phyloP scores from a whole-genome alignment of 2,888 invertebrate species.

The Galeruca laticollis region DNA sequence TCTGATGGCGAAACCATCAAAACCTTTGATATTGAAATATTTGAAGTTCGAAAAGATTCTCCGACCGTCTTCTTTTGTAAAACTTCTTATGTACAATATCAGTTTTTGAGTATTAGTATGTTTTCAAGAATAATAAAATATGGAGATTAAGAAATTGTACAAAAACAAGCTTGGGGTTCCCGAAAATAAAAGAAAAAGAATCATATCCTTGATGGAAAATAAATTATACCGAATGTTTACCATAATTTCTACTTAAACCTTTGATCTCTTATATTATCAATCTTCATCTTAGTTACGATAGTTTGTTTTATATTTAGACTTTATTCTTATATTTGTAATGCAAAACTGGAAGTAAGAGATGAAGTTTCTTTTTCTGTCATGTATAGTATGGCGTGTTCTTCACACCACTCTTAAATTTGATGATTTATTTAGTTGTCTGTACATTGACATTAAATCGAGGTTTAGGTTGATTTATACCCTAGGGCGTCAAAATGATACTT shows the following conservation, averaged over 20 bases:
- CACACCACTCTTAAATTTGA: neutral
- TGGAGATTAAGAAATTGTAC: neutral
- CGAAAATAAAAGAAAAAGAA: neutral
- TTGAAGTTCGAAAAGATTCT: constrained; percentile 32
- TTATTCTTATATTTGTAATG: neutral
- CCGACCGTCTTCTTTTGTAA: constrained; percentile 33
- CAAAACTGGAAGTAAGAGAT: neutral
- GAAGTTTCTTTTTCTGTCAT: neutral
- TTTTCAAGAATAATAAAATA: constrained; percentile 2
- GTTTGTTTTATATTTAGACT: constrained; percentile 9
- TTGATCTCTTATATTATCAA: constrained; percentile 3
- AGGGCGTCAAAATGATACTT: too few species aligned
- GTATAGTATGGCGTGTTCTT: neutral
- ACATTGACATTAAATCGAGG: too few species aligned
- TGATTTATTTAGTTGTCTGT: too few species aligned
- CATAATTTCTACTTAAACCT: constrained; percentile 11
- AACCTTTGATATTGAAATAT: constrained; percentile 34
- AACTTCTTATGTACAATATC: constrained; percentile 32
- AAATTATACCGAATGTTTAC: neutral
- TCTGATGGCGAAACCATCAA: constrained; percentile 23
- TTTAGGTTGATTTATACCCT: too few species aligned
- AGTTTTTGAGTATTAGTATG: constrained; percentile 14
- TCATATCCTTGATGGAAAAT: constrained; percentile 5
- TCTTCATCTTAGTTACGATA: neutral
- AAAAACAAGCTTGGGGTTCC: constrained; percentile 1